phyloP scores from a whole-genome alignment of 2,113 vertebrate genomes.

The Callipepla squamata region DNA sequence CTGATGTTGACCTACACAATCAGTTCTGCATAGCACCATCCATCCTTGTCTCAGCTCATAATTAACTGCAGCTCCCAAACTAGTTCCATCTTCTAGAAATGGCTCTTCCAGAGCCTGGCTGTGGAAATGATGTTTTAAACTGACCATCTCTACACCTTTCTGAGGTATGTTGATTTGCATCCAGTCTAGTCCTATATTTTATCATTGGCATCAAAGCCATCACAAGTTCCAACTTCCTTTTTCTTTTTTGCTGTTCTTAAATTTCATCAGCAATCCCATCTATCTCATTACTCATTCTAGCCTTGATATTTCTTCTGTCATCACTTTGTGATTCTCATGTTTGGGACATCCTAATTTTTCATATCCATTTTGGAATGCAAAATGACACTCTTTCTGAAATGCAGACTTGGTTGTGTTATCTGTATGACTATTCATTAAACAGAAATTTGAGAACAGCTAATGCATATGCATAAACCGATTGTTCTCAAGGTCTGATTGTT shows the following conservation, averaged over 20 bases:
- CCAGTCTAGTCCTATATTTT: neutral
- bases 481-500: neutral
- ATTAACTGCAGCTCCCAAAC: neutral
- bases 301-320: neutral
- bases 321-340: neutral
- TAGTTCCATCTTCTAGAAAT: neutral
- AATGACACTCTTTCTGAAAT: neutral
- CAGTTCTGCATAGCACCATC: neutral
- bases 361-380: neutral
- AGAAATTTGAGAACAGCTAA: slow-evolving; percentile 1
- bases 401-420: neutral
- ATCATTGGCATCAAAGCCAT: neutral
- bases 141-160: neutral
- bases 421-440: slow-evolving; percentile 36
- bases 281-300: neutral
- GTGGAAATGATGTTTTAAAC: neutral
- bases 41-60: neutral
- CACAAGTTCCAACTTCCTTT: neutral
- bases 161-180: neutral
- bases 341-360: neutral
- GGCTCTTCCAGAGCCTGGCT: neutral
- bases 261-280: neutral
- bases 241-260: neutral
- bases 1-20: neutral
- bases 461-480: slow-evolving; percentile 8